Evolutionary conservation across 1,140 invertebrate genomes (phyloP).

Genomic region (Drosophila tani): DNA sequence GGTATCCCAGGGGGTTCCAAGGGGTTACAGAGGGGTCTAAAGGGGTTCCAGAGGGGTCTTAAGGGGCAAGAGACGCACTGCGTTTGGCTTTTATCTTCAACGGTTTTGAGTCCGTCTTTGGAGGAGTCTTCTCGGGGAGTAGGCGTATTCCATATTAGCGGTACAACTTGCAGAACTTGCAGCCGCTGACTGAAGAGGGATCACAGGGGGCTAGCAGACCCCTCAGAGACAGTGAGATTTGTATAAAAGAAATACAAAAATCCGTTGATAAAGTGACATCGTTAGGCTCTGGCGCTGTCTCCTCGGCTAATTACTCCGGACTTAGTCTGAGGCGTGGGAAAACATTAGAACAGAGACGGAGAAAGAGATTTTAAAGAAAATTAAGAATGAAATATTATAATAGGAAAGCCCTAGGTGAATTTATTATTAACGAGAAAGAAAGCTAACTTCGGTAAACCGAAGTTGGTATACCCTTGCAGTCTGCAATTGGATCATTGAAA

Average conservation of each 20-base stretch:
- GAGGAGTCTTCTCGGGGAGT: slow-evolving; percentile 53
- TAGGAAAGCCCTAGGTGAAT: background rate
- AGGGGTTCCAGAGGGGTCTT: slow-evolving; percentile 1
- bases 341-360: slow-evolving; percentile 36
- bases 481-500: too few relatives aligned
- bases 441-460: too few relatives aligned
- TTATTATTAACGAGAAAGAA: too few relatives aligned
- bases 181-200: slow-evolving; percentile 4
- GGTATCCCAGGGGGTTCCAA: background rate
- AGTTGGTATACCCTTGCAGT: too few relatives aligned
- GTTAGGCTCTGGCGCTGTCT: slow-evolving; percentile 81
- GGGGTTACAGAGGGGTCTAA: background rate
- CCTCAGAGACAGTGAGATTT: slow-evolving; percentile 22
- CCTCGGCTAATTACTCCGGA: slow-evolving; percentile 71
- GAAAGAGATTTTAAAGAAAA: background rate
- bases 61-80: slow-evolving; percentile 60
- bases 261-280: slow-evolving; percentile 81
- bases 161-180: slow-evolving; percentile 76
- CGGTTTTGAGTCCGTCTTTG: slow-evolving; percentile 26
- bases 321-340: slow-evolving; percentile 68
- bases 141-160: slow-evolving; percentile 81
- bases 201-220: slow-evolving; percentile 7
- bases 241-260: slow-evolving; percentile 59
- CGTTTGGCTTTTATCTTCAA: slow-evolving; percentile 71
- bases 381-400: background rate